Evolutionary conservation across 2,797 vertebrate species (phyloP), one percentile per base, ranked within the genome.

Genomic region (Eutrigla gurnardus): DNA sequence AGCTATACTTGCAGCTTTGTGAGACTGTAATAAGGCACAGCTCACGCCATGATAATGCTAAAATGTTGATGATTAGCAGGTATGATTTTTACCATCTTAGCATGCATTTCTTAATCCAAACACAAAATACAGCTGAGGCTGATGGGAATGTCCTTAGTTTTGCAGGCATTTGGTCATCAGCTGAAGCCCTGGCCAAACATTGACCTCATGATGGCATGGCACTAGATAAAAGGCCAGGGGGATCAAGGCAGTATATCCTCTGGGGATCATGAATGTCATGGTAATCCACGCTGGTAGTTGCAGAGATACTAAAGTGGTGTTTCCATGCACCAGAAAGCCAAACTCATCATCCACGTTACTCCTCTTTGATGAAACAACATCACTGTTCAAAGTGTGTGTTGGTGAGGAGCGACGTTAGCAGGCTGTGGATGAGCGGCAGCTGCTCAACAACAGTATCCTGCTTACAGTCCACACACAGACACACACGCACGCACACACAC

Each of bases 401-500:
- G 14, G 66, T 70, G 62, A 43, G 66, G 63, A 78, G 81, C 43
- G 73, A 65, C 58, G 72, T 85, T 83, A 54, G 66, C 77, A 82
- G 73, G 71, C 67, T 39, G 61, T 14, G 69, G 75, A 61, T 82
- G 73, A 85, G 80, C 32, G 71, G 86, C 89, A 90, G 89, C 88
- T 89, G 86, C 66, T 93, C 82, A 85, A 73, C 82, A 85, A 73
- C 88, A 89, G 76, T 62, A 54, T 81, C 64, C 35, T 77, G 87
- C 82, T 79, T 80, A 73, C 86, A 92, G 87, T 83, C 80, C 86
- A 88, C 91, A 93, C 88, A 92, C 67, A 80, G 40, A 68, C 36
- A 74, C 25, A 25, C 25, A 2, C 25, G 2, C 25, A 25, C 25
- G 2, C 25, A 25, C 25, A 25, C 79, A n/a, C 71, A 71, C 54